Evolutionary conservation across 1,140 invertebrate genomes (phyloP), one percentile per base, ranked within the genome.

Genomic region (Gerris buenoi): DNA sequence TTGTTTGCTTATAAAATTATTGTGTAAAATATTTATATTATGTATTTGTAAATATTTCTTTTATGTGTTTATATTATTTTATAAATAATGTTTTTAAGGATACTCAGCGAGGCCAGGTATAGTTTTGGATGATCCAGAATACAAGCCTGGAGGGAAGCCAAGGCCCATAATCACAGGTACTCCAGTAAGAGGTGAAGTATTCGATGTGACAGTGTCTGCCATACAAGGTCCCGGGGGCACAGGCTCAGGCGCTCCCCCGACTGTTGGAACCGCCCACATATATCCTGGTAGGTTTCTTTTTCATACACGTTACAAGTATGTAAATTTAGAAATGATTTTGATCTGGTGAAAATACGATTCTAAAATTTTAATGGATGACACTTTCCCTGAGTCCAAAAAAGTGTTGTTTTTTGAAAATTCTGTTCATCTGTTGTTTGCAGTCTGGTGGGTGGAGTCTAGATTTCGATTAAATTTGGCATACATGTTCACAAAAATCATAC

Each of bases 121-220:
- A 46, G 88, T 91, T 0, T 76, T 91, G 22, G 89, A 91, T 69
- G 89, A 91, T 74, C 85, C 88, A 0, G 86, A 88, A 74, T 88
- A 86, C 76, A 87, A 87, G 73, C 86, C 85, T 0, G 84, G 83
- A 60, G 81, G 81, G 0, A 73, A 76, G 28, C 27, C 23, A 29
- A 29, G 65, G 2, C 63, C 69, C 76, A 67, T 78, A 76, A 66
- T 78, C 73, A 71, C 71, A 71, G 70, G 77, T 76, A 23, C 77
- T 56, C 80, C 78, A 3, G 73, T 76, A 33, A 77, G 74, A 0
- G 88, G 89, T 2, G 90, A 94, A 73, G 87, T 91, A 27, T 93
- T 94, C 74, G 90, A 94, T 72, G 85, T 94, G 0, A 91, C 90
- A 0, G 86, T 94, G 0, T 91, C 89, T 0, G 91, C 90, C 2